phyloP scores from a whole-genome alignment of 23 tunicate genomes.

The Halocynthia aurantium region DNA sequence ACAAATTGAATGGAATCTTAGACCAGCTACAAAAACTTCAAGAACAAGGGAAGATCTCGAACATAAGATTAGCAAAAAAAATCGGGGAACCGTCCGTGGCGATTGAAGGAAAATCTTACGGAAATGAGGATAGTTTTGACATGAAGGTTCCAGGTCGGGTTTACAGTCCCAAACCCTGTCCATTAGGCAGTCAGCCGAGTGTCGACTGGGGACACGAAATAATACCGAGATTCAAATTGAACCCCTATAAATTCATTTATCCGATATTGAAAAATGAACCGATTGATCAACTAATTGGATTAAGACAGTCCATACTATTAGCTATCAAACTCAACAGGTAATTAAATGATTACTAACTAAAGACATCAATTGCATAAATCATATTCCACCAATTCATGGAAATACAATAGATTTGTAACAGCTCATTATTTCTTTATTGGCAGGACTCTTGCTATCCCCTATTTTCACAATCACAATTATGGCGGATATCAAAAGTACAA shows the following conservation, averaged over 20 bases:
- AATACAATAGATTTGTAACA: too few relatives aligned
- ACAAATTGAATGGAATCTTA: slow-evolving; percentile 4
- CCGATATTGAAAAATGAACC: slow-evolving; percentile 23
- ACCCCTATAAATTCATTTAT: slow-evolving; percentile 16
- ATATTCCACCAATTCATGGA: too few relatives aligned
- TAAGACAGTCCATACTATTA: slow-evolving; percentile 5
- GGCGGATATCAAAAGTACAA: slow-evolving; percentile 10
- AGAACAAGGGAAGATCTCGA: slow-evolving; percentile 2
- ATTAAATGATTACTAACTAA: too few relatives aligned
- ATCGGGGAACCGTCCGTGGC: neutral
- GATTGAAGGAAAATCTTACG: neutral
- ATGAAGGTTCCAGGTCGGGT: neutral
- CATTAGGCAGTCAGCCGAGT: neutral
- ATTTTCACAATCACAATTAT: slow-evolving; percentile 25
- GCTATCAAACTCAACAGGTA: slow-evolving; percentile 17
- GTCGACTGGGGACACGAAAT: slow-evolving; percentile 12
- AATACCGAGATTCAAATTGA: slow-evolving; percentile 5
- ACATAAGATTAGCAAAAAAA: neutral
- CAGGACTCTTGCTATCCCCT: slow-evolving; percentile 12
- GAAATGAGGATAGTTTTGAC: neutral
- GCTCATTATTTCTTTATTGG: too few relatives aligned
- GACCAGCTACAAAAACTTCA: slow-evolving; percentile 4
- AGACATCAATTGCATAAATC: too few relatives aligned
- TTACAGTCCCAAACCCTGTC: slow-evolving; percentile 7
- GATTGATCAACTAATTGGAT: slow-evolving; percentile 21